Conservation (phyloP, 2,113 vertebrate genomes). For the Murina feae region DNA sequence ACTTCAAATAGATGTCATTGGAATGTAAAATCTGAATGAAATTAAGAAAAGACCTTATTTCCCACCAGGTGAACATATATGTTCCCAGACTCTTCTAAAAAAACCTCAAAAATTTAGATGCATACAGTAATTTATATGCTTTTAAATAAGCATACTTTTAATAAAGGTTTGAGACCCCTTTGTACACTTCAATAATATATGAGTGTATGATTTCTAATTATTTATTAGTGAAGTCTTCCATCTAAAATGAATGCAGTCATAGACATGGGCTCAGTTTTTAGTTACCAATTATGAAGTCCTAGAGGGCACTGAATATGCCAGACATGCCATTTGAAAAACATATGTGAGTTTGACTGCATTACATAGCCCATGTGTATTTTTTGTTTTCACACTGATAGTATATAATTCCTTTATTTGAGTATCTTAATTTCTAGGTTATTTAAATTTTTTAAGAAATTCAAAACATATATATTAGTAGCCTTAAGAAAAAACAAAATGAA, state of each 20-base stretch:
- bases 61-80: neutral
- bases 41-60: slow-evolving; percentile 34
- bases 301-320: neutral
- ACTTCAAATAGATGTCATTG: neutral
- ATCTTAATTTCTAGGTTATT: neutral
- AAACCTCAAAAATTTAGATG: neutral
- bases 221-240: neutral
- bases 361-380: neutral
- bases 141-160: neutral
- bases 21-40: slow-evolving; percentile 1
- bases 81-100: neutral
- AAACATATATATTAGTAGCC: neutral
- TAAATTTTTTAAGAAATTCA: slow-evolving; percentile 16
- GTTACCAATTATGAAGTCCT: neutral
- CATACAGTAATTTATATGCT: neutral
- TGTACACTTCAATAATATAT: neutral
- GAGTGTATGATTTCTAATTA: neutral
- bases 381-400: neutral
- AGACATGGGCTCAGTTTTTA: neutral
- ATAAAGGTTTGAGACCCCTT: neutral
- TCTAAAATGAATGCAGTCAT: neutral
- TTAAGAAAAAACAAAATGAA: neutral
- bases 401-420: neutral
- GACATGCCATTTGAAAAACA: neutral
- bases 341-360: neutral